phyloP scores from a whole-genome alignment of 2,113 vertebrate genomes.

The Zosterops borbonicus region DNA sequence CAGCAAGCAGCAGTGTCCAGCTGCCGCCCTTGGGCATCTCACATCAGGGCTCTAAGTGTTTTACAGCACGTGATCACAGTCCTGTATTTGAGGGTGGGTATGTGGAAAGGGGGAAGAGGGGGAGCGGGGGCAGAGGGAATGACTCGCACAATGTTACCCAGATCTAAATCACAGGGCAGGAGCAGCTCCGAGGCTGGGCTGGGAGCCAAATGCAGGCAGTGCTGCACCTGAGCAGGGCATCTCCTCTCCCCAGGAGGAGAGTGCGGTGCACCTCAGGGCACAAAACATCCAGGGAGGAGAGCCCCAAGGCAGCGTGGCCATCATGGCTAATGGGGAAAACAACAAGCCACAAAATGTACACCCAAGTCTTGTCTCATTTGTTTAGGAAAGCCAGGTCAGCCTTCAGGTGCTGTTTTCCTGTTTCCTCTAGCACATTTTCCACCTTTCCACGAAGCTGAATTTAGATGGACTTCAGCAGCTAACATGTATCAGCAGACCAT shows the following conservation, averaged over 20 bases:
- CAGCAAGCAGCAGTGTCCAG: neutral
- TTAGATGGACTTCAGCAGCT: too few relatives aligned
- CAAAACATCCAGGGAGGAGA: fast-evolving
- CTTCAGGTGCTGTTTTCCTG: too few relatives aligned
- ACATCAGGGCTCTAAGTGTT: neutral
- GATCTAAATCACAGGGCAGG: conserved; percentile 6
- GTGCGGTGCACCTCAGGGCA: fast-evolving
- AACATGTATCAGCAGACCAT: too few relatives aligned
- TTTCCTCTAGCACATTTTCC: too few relatives aligned
- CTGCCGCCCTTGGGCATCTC: neutral
- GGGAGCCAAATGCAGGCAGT: neutral
- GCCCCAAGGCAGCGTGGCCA: neutral
- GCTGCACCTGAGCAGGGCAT: neutral
- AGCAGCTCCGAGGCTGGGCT: neutral
- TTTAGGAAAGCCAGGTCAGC: too few relatives aligned
- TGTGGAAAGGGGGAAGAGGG: neutral
- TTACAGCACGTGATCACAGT: neutral
- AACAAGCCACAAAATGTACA: too few relatives aligned
- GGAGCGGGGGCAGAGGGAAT: neutral
- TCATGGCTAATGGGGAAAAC: neutral
- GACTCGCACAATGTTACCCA: neutral
- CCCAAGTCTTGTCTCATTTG: too few relatives aligned
- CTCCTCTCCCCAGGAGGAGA: neutral
- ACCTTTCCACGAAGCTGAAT: too few relatives aligned
- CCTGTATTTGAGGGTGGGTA: neutral